A percentile compares a stretch with the other conserved stretches of the same genome.
Evolutionary conservation across 2,113 vertebrate genomes (phyloP).

Genomic region (Ceyx margarethae): DNA sequence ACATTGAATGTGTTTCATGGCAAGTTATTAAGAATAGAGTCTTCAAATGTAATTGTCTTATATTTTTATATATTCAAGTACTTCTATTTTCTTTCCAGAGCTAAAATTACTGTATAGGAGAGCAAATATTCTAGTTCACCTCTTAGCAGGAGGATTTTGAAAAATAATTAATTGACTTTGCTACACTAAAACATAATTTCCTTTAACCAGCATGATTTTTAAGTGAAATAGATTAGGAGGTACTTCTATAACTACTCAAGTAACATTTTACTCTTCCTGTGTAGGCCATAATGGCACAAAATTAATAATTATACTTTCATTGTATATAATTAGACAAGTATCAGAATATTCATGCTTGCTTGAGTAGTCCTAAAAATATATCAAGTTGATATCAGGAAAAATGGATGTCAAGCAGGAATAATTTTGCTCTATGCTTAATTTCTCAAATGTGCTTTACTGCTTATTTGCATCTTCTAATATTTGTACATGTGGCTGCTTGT

Average conservation of each 20-base stretch:
- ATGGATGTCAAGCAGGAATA: neutral
- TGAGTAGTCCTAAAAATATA: neutral
- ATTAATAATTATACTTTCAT: accelerated
- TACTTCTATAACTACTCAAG: neutral
- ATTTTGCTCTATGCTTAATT: neutral
- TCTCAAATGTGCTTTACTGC: neutral
- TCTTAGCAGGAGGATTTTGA: neutral
- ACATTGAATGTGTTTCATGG: neutral
- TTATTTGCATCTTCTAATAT: constrained; percentile 13
- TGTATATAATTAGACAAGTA: neutral
- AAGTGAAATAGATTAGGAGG: neutral
- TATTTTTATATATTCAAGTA: neutral
- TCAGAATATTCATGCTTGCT: neutral
- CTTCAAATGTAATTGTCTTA: neutral
- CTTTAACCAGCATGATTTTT: neutral
- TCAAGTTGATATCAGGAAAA: neutral
- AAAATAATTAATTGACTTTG: neutral
- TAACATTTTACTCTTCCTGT: neutral
- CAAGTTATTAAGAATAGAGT: neutral
- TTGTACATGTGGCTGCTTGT: neutral
- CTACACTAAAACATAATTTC: neutral
- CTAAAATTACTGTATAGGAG: neutral
- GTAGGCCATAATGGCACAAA: neutral
- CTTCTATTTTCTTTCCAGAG: neutral
- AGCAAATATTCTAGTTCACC: neutral